Conservation (phyloP, 2,113 vertebrate genomes). For the Anoplopoma fimbria region DNA sequence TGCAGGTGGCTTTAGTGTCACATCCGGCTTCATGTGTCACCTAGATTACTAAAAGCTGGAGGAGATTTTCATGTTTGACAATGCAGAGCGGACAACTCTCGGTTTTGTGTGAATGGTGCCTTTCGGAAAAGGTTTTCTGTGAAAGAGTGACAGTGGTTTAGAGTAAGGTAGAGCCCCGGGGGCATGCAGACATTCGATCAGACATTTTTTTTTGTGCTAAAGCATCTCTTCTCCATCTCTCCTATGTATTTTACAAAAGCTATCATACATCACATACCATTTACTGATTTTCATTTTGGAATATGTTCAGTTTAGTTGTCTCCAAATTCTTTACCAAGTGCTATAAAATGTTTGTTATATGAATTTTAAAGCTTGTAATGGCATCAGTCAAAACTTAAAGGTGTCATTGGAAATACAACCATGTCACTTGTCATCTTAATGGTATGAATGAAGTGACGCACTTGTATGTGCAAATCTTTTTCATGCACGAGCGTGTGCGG, state of each 20-base stretch:
- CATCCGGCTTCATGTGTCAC: constrained; percentile 60
- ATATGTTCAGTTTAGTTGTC: not conserved
- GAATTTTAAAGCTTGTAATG: constrained; percentile 1
- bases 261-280: not conserved
- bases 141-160: constrained; percentile 27
- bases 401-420: constrained; percentile 13
- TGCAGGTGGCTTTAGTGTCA: constrained; percentile 71
- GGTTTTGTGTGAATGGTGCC: constrained; percentile 41
- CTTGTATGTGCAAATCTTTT: constrained; percentile 31
- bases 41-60: constrained; percentile 54
- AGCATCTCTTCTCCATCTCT: not conserved
- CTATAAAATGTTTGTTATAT: not conserved
- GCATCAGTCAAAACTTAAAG: not conserved
- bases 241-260: not conserved
- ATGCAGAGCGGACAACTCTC: constrained; percentile 52
- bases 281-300: constrained; percentile 1
- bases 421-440: constrained; percentile 43
- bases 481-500: constrained; percentile 19
- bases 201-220: not conserved
- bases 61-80: constrained; percentile 52
- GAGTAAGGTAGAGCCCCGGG: constrained; percentile 26
- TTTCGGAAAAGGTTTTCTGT: constrained; percentile 42
- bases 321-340: not conserved
- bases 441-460: constrained; percentile 37
- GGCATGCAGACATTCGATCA: constrained; percentile 33